phyloP scores from a whole-genome alignment of 2,888 invertebrate species.

The Sminthurinus aureus region DNA sequence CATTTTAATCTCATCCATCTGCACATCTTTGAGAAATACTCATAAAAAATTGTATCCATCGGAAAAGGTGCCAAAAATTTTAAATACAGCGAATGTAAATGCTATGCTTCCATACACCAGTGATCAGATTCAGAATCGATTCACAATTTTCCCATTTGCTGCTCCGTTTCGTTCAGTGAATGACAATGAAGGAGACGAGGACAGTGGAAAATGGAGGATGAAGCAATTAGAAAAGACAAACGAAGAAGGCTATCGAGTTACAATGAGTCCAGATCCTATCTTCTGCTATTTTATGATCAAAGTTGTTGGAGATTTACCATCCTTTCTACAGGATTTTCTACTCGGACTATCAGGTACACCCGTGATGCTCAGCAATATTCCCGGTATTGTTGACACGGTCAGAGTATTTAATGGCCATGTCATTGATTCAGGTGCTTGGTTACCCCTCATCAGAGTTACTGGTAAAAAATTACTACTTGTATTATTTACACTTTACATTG shows the following conservation, averaged over 20 bases:
- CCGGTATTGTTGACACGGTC: conserved; percentile 47
- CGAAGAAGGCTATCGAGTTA: conserved; percentile 40
- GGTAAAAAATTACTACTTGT: conserved; percentile 41
- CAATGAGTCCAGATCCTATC: conserved; percentile 50
- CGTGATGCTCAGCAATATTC: conserved; percentile 55
- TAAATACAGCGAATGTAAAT: conserved; percentile 49
- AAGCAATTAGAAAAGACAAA: conserved; percentile 31
- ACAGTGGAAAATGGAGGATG: conserved; percentile 42
- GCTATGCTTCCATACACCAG: conserved; percentile 54
- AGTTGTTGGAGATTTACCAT: conserved; percentile 51
- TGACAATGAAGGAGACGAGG: conserved; percentile 8
- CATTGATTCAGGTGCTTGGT: conserved; percentile 52
- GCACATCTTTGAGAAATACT: conserved; percentile 45
- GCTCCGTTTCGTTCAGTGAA: conserved; percentile 30
- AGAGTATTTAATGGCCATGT: conserved; percentile 49
- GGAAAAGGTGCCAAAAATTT: conserved; percentile 42
- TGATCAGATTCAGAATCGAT: conserved; percentile 51
- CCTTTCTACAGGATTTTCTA: conserved; percentile 44
- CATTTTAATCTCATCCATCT: conserved; percentile 49
- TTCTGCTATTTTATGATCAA: conserved; percentile 52
- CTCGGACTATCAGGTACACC: conserved; percentile 52
- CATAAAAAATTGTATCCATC: conserved; percentile 44
- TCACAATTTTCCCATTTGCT: conserved; percentile 50
- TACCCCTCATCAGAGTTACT: conserved; percentile 54
- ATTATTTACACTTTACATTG: too few relatives aligned